These are phyloP conservation scores for Tortricodes alternella DNA, from an alignment of 2,888 invertebrate genomes.

Conservation along the genomic window DNA sequence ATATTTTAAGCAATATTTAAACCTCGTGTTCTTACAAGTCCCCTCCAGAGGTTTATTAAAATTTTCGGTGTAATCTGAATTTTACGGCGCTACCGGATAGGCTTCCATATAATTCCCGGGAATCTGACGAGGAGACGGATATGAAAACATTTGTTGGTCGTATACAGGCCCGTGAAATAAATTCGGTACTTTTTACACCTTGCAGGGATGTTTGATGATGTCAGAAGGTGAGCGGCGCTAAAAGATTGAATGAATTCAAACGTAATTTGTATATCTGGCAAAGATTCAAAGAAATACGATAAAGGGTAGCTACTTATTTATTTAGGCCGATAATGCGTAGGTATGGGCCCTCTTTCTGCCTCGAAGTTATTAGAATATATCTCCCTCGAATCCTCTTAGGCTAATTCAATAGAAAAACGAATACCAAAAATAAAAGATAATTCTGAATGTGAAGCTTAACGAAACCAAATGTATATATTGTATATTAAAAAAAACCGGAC, in stretches of 20 bases:
- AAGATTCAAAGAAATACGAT: background rate
- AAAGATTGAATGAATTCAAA: too few relatives aligned
- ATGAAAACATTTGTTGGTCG: conserved; percentile 47
- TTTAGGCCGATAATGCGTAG: background rate
- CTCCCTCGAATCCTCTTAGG: background rate
- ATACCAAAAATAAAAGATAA: too few relatives aligned
- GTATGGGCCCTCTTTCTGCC: background rate
- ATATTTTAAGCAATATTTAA: conserved; percentile 34
- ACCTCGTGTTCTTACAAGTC: conserved; percentile 34
- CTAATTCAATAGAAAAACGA: background rate
- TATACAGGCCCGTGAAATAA: conserved; percentile 43
- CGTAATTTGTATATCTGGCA: too few relatives aligned
- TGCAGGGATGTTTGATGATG: conserved; percentile 4
- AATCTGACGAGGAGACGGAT: conserved; percentile 50
- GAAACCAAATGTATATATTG: too few relatives aligned
- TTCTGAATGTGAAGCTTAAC: too few relatives aligned
- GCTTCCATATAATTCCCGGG: conserved; percentile 49
- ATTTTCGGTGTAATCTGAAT: conserved; percentile 55
- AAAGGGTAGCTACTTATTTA: background rate
- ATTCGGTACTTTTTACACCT: conserved; percentile 30
- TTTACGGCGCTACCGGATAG: conserved; percentile 50
- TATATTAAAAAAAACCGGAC: too few relatives aligned
- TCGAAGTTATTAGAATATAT: background rate
- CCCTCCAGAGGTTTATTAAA: conserved; percentile 50
- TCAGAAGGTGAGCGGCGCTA: background rate